Percentiles rank a stretch among this genome's conserved stretches.
Evolutionary conservation across 2,797 vertebrate genomes (phyloP).

Genomic region (Hirundo rustica): DNA sequence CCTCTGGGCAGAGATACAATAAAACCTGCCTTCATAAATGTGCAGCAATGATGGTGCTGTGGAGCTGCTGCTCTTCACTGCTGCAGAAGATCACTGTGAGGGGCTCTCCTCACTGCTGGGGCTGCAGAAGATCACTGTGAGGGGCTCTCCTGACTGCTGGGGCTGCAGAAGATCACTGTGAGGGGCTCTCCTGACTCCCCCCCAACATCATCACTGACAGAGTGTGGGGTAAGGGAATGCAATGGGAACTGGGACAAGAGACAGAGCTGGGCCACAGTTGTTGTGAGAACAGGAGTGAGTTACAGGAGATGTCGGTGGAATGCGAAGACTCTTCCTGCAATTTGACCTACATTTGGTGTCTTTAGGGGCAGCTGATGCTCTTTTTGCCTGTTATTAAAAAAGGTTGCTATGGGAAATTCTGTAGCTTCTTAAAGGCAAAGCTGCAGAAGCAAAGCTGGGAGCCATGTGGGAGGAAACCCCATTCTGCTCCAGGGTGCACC

Average conservation of each 20-base stretch:
- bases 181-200: not conserved
- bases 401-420: not conserved
- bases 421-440: not conserved
- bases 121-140: accelerated
- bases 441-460: not conserved
- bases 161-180: accelerated
- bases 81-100: not conserved
- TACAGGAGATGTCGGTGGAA: not conserved
- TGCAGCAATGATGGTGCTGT: not conserved
- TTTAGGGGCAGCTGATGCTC: not conserved
- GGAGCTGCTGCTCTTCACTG: not conserved
- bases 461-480: not conserved
- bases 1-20: not conserved
- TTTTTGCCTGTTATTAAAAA: not conserved
- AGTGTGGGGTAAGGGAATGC: not conserved
- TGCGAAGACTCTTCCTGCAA: not conserved
- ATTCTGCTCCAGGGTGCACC: not conserved
- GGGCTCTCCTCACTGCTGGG: not conserved
- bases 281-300: not conserved
- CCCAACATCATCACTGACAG: not conserved
- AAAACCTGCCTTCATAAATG: not conserved
- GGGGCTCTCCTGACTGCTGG: not conserved
- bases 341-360: not conserved
- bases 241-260: not conserved
- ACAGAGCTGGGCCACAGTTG: accelerated